Conservation (phyloP, 2,888 invertebrate species). For the Andricus quercusramuli region DNA sequence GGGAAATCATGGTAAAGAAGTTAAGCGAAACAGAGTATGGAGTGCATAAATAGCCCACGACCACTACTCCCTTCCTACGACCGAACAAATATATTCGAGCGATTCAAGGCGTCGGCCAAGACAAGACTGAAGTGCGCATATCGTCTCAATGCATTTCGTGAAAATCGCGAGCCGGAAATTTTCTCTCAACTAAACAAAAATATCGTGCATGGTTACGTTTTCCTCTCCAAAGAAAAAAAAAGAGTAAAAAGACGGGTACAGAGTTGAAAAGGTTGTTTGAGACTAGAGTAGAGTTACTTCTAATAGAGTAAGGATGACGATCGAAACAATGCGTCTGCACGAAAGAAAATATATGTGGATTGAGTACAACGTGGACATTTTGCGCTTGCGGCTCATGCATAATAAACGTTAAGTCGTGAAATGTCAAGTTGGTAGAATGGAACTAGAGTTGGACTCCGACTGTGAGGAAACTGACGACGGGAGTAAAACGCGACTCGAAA, state of each 20-base stretch:
- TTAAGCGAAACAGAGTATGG: slow-evolving; percentile 53
- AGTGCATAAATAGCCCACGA: slow-evolving; percentile 61
- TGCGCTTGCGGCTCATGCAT: slow-evolving; percentile 36
- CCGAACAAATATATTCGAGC: slow-evolving; percentile 57
- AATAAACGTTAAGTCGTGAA: slow-evolving; percentile 28
- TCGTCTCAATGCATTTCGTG: background rate
- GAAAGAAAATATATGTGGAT: slow-evolving; percentile 20
- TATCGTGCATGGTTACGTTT: background rate
- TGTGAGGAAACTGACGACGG: slow-evolving; percentile 53
- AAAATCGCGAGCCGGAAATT: slow-evolving; percentile 4
- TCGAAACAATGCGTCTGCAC: background rate
- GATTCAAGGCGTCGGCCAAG: slow-evolving; percentile 46
- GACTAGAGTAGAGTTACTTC: background rate
- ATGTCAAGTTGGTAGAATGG: slow-evolving; percentile 34
- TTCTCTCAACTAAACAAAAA: background rate
- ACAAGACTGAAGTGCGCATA: slow-evolving; percentile 55
- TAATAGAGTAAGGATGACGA: slow-evolving; percentile 22
- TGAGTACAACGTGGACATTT: slow-evolving; percentile 10
- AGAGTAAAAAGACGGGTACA: background rate
- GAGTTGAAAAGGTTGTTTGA: background rate
- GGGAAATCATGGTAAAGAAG: slow-evolving; percentile 18
- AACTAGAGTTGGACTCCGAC: slow-evolving; percentile 58
- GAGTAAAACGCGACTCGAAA: background rate
- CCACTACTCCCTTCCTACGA: slow-evolving; percentile 50
- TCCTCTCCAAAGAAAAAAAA: no score